Percentiles rank a stretch among this genome's conserved stretches.
These are phyloP conservation scores for Falco novaeseelandiae DNA, from an alignment of 2,797 vertebrate species.

Conservation along the genomic window DNA sequence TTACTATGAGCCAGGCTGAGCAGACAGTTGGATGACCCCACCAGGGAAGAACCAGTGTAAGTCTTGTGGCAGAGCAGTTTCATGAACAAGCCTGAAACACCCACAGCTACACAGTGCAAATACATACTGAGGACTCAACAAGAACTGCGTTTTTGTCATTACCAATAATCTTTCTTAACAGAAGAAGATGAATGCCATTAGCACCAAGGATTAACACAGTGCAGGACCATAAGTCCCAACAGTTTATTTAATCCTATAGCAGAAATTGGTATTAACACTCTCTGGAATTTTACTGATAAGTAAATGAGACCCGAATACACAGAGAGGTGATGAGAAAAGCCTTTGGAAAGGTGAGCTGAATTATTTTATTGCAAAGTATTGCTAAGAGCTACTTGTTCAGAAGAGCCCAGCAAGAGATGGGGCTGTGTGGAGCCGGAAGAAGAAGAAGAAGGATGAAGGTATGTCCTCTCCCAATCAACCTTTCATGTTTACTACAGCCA, in stretches of 20 bases:
- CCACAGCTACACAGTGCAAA: background rate
- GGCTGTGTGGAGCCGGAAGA: background rate
- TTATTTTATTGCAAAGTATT: background rate
- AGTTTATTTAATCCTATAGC: background rate
- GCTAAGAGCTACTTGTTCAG: background rate
- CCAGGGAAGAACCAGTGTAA: background rate
- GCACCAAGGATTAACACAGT: background rate
- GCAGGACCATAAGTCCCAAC: background rate
- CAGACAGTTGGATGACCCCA: rapidly evolving
- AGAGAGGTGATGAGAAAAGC: background rate
- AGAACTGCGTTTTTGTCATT: background rate
- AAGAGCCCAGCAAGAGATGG: background rate
- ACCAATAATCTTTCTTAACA: background rate
- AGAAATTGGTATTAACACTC: background rate
- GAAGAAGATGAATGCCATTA: background rate
- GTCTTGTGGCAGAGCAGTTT: background rate
- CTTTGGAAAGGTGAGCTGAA: background rate
- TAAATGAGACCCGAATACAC: background rate
- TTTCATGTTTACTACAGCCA: background rate
- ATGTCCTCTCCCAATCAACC: background rate
- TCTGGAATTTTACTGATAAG: background rate
- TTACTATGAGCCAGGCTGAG: background rate
- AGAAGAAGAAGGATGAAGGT: background rate
- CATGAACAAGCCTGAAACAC: background rate
- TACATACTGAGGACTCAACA: background rate